A percentile compares a stretch with the other conserved stretches of the same genome.
Conservation (phyloP, 2,113 vertebrate genomes). For the Cichladusa arquata region DNA sequence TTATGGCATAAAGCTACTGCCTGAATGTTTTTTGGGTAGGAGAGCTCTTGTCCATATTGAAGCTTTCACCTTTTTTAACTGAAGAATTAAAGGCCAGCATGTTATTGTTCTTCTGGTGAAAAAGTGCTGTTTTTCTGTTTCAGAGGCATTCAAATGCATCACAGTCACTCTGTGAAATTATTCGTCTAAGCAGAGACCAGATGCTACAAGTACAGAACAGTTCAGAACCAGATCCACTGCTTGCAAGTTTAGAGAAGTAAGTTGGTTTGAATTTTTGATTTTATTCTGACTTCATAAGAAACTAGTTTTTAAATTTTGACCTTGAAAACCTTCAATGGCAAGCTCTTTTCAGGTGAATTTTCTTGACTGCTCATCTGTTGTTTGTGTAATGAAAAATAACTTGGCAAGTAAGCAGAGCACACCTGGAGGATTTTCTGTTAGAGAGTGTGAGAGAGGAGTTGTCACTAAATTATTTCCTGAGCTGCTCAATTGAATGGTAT, state of each 20-base stretch:
- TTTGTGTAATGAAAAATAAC: neutral
- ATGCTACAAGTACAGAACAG: constrained; percentile 97
- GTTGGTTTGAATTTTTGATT: neutral
- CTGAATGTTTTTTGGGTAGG: neutral
- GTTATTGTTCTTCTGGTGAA: neutral
- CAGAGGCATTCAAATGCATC: constrained; percentile 98
- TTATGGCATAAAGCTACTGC: neutral
- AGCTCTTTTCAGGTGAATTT: neutral
- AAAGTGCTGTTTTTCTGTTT: neutral
- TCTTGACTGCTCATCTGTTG: neutral
- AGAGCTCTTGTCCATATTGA: neutral
- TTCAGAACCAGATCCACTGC: constrained; percentile 92
- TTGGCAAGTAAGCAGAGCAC: neutral
- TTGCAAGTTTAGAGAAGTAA: constrained; percentile 97
- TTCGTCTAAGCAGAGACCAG: constrained; percentile 97
- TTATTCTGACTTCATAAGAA: neutral
- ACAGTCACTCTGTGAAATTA: constrained; percentile 98
- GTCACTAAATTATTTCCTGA: neutral
- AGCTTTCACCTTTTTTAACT: neutral
- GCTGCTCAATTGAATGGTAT: neutral
- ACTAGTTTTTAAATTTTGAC: neutral
- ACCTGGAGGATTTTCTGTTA: neutral
- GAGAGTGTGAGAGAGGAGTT: neutral
- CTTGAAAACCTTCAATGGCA: neutral
- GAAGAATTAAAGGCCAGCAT: neutral